Percentiles rank a stretch among this genome's conserved stretches.
These are phyloP conservation scores for Oryzias javanicus DNA, from an alignment of 2,113 vertebrate genomes.

Conservation along the genomic window DNA sequence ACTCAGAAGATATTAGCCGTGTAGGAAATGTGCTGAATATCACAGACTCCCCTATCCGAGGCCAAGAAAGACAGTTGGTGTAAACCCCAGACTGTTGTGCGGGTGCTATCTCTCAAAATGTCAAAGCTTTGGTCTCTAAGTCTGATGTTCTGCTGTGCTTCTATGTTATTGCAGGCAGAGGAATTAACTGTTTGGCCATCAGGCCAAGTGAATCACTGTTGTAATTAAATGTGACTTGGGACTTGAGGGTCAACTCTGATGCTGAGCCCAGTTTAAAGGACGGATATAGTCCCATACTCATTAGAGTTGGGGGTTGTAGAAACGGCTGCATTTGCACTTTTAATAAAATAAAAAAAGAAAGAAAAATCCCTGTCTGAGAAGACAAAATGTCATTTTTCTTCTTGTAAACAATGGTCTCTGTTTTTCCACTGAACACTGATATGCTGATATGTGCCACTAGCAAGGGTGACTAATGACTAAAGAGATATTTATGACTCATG, in stretches of 20 bases:
- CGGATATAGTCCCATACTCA: slow-evolving; percentile 37
- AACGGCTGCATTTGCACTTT: slow-evolving; percentile 46
- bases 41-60: slow-evolving; percentile 47
- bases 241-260: slow-evolving; percentile 68
- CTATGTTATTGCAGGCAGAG: slow-evolving; percentile 26
- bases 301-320: slow-evolving; percentile 38
- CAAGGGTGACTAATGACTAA: slow-evolving; percentile 38
- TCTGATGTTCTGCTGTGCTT: slow-evolving; percentile 46
- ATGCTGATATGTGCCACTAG: slow-evolving; percentile 21
- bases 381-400: slow-evolving; percentile 24
- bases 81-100: slow-evolving; percentile 66
- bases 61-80: slow-evolving; percentile 80
- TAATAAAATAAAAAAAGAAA: slow-evolving; percentile 12
- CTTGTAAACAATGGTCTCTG: slow-evolving; percentile 42
- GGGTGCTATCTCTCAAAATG: slow-evolving; percentile 73
- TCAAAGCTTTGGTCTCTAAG: slow-evolving; percentile 57
- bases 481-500: slow-evolving; percentile 62
- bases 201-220: slow-evolving; percentile 60
- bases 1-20: slow-evolving; percentile 78
- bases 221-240: slow-evolving; percentile 71
- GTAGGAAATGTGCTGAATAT: slow-evolving; percentile 80
- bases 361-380: slow-evolving; percentile 1
- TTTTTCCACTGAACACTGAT: slow-evolving; percentile 8
- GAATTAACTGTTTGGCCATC: slow-evolving; percentile 42
- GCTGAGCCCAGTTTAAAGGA: slow-evolving; percentile 54